Conservation (phyloP, 2,797 vertebrate species). For the Chiroxiphia lanceolata region DNA sequence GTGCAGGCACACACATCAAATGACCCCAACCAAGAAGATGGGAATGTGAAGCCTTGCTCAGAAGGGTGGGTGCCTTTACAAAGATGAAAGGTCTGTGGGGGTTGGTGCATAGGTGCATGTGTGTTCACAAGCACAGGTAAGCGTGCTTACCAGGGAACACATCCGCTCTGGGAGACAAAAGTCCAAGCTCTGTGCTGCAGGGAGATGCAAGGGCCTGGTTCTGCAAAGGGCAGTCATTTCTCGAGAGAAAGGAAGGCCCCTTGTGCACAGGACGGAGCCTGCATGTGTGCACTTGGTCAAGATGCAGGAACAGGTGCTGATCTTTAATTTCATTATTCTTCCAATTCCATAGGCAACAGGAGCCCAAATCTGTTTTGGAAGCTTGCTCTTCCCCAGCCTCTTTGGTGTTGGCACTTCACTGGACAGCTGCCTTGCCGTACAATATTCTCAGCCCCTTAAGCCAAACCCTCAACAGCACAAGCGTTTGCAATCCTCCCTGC, state of each 20-base stretch:
- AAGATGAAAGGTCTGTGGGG: not conserved
- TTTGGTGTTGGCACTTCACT: not conserved
- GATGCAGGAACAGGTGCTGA: rapidly evolving
- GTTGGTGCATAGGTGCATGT: not conserved
- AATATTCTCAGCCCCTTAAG: not conserved
- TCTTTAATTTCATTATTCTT: not conserved
- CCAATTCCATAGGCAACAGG: not conserved
- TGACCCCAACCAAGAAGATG: not conserved
- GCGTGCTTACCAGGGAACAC: not conserved
- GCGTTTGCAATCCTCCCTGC: not conserved
- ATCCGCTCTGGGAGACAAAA: not conserved
- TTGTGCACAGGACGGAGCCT: not conserved
- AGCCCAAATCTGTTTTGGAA: not conserved
- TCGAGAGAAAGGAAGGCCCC: not conserved
- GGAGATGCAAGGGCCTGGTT: not conserved
- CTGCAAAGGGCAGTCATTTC: not conserved
- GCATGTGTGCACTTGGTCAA: not conserved
- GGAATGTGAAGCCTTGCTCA: not conserved
- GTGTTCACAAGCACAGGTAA: not conserved
- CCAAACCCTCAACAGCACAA: not conserved
- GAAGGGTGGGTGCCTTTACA: not conserved
- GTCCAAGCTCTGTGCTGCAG: not conserved
- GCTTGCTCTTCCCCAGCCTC: not conserved
- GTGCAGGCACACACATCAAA: not conserved
- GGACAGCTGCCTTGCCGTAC: not conserved